Base-by-base conservation (phyloP, 2,888 invertebrate genomes). In the Clusia tigrina region DNA sequence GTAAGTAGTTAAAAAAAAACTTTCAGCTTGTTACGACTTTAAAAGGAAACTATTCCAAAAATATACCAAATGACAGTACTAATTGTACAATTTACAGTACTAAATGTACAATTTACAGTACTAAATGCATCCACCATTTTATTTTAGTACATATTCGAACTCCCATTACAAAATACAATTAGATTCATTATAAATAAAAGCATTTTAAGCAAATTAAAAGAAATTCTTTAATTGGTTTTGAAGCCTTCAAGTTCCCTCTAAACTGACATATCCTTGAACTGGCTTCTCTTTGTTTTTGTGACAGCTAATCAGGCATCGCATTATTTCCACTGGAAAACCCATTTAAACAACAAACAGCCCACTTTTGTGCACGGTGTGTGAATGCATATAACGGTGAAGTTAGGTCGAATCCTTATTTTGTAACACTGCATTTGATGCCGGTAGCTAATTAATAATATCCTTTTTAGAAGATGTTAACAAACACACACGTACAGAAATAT, bases 281-380 rank as follows among this genome's bases (percentile, higher is more conserved):
- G n/a, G n/a, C n/a, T n/a, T n/a, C n/a, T 42, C 32, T 32, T 32
- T 32, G 32, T 38, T 20, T 25, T 26, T 24, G 18, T 52, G 58
- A 58, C 58, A 58, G 48, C 58, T 58, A 51, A 58, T 58, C 52
- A 52, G 32, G 15, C 52, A 58, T 22, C 15, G 9, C 37, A 52
- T 58, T 58, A 52, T 58, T 17, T 18, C 9, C 32, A n/a, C n/a
- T n/a, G 25, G n/a, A 1, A 12, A 2, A 23, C 58, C 58, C 48
- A 51, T 71, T 71, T 71, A 63, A 76, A 74, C 73, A 76, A 71
- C 71, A 73, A 42, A 66, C 74, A 70, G 66, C 74, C 76, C 72
- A 74, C 73, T 74, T 76, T 73, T 62, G 24, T 24, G 48, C 61
- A 25, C 32, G 5, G 32, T 32, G 42, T 42, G 42, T 3, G 42